phyloP scores from a whole-genome alignment of 2,888 invertebrate genomes.

The Zygothrica quintamaculata region DNA sequence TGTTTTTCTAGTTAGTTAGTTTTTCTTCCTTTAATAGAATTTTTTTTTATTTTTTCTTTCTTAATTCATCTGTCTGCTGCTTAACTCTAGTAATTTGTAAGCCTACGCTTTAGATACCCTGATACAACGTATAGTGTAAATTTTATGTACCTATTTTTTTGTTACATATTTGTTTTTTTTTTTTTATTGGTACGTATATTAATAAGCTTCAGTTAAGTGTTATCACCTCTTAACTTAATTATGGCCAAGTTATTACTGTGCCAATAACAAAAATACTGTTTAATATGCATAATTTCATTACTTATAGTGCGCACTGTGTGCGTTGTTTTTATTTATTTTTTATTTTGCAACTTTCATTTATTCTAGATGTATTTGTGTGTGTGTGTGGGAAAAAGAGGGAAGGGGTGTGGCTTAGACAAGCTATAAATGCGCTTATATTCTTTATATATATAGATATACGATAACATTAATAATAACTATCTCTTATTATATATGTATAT shows the following conservation, averaged over 20 bases:
- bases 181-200: constrained; percentile 7
- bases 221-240: constrained; percentile 5
- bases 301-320: constrained; percentile 36
- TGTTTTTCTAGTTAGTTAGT: constrained; percentile 4
- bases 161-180: not conserved
- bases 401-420: constrained; percentile 40
- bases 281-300: constrained; percentile 15
- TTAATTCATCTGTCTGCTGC: constrained; percentile 21
- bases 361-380: not conserved
- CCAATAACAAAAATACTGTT: constrained; percentile 33
- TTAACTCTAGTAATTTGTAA: constrained; percentile 63
- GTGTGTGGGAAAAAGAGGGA: not conserved
- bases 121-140: constrained; percentile 56
- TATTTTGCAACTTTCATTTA: constrained; percentile 6
- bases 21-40: constrained; percentile 11
- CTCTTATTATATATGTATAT: constrained; percentile 3
- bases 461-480: constrained; percentile 30
- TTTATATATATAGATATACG: not conserved
- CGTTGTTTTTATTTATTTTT: constrained; percentile 11
- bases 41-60: too few relatives aligned
- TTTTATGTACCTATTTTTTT: constrained; percentile 15
- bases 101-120: constrained; percentile 68
- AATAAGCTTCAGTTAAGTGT: constrained; percentile 29
- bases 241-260: not conserved
- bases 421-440: constrained; percentile 71